phyloP scores from a whole-genome alignment of 2,113 vertebrate genomes.

The Pseudorasbora parva region DNA sequence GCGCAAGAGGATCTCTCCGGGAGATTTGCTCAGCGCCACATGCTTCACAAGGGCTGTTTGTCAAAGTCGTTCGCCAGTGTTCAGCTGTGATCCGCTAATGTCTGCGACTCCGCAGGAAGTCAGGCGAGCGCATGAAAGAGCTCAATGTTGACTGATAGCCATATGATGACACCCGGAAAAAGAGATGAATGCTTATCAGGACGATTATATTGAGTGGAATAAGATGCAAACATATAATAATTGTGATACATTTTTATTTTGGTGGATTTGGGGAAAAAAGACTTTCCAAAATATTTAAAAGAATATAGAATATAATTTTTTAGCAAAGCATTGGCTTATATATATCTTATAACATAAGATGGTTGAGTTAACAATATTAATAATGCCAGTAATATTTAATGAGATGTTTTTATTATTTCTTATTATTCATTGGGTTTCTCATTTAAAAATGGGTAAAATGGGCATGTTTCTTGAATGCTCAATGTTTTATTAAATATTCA shows the following conservation, averaged over 20 bases:
- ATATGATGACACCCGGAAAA: not conserved
- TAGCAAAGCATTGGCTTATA: too few species aligned
- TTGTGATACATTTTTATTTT: not conserved
- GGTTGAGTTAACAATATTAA: too few species aligned
- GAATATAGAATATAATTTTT: not conserved
- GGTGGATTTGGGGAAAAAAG: too few species aligned
- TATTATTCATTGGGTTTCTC: not conserved
- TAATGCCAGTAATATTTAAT: not conserved
- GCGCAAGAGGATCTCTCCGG: not conserved
- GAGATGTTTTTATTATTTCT: not conserved
- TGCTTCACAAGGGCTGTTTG: slow-evolving; percentile 13
- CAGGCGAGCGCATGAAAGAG: not conserved
- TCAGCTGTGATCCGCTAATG: slow-evolving; percentile 17
- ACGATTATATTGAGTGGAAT: not conserved
- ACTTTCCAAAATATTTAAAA: not conserved
- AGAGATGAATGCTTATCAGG: not conserved
- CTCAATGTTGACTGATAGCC: slow-evolving; percentile 1
- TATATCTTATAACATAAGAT: too few species aligned
- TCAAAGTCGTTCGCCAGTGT: slow-evolving; percentile 3
- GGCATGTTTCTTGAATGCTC: not conserved
- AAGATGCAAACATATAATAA: not conserved
- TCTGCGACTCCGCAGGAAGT: not conserved
- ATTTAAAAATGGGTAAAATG: not conserved
- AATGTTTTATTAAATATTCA: too few species aligned
- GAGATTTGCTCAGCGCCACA: slow-evolving; percentile 17